Percentiles rank a stretch among this genome's conserved stretches.
phyloP scores from a whole-genome alignment of 2,113 vertebrate genomes.

The Sceloporus undulatus region DNA sequence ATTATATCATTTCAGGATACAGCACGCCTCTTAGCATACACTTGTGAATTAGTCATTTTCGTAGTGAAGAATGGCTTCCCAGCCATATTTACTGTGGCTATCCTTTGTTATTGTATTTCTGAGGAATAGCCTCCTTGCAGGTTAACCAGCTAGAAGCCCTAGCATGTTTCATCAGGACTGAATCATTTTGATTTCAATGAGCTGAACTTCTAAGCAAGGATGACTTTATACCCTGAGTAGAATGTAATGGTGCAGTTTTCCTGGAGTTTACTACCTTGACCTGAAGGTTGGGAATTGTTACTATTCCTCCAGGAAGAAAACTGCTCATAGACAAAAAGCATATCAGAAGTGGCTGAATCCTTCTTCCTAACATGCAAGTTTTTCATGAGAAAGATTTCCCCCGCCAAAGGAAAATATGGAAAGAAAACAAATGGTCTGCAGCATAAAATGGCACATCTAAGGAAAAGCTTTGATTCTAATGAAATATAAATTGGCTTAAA shows the following conservation, averaged over 20 bases:
- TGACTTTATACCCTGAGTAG: background rate
- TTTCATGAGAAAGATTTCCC: background rate
- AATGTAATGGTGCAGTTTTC: background rate
- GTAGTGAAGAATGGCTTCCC: background rate
- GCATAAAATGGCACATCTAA: background rate
- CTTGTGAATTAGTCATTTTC: constrained; percentile 23
- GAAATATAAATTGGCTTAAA: background rate
- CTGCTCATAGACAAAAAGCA: background rate
- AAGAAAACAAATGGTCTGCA: background rate
- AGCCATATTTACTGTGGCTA: background rate
- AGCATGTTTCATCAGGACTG: background rate
- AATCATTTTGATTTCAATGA: background rate
- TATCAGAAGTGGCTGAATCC: background rate
- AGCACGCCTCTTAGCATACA: constrained; percentile 18
- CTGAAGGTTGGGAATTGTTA: background rate
- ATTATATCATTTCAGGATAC: constrained; percentile 19
- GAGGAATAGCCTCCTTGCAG: background rate
- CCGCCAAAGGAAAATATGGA: background rate
- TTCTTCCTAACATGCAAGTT: background rate
- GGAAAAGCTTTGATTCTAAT: background rate
- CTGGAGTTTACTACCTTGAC: background rate
- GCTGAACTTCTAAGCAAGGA: background rate
- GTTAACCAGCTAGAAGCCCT: background rate
- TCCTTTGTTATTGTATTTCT: background rate
- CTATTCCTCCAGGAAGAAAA: background rate